These are phyloP conservation scores for Agrotis clavis DNA, from an alignment of 2,888 invertebrate genomes.

Conservation along the genomic window DNA sequence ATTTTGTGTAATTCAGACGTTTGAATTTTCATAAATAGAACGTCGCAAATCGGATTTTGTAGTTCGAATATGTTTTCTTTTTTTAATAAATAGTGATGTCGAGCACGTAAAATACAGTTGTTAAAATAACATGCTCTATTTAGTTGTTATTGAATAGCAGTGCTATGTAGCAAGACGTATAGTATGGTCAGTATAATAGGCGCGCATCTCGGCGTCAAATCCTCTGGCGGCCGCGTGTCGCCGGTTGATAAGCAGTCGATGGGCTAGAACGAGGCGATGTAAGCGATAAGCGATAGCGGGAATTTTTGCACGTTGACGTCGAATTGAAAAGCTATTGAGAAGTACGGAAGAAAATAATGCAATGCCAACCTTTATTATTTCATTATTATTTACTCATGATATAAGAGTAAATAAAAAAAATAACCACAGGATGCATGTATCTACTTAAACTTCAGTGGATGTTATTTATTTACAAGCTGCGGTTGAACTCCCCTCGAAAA, in stretches of 20 bases:
- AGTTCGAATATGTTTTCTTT: not conserved
- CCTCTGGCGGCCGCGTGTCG: conserved; percentile 84
- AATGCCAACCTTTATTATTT: too few species aligned
- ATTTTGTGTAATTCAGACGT: conserved; percentile 3
- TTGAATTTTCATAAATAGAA: conserved; percentile 34
- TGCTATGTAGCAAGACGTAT: conserved; percentile 50
- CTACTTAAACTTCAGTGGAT: too few species aligned
- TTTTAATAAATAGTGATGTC: not conserved
- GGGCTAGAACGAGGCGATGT: conserved; percentile 66
- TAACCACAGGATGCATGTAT: too few species aligned
- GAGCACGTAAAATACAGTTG: conserved; percentile 17
- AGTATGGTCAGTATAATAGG: conserved; percentile 78
- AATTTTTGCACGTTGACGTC: not conserved
- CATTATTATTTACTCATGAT: too few species aligned
- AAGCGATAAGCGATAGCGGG: conserved; percentile 66
- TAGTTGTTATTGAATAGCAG: conserved; percentile 43
- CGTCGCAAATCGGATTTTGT: conserved; percentile 10
- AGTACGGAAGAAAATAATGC: too few species aligned
- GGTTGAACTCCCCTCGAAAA: conserved; percentile 10
- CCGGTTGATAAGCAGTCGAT: conserved; percentile 85
- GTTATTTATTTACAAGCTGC: not conserved
- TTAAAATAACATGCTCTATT: conserved; percentile 35
- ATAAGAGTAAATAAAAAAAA: too few species aligned
- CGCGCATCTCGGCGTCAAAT: conserved; percentile 84
- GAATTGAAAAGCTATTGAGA: not conserved